These are phyloP conservation scores for Crossocerus cetratus DNA, from an alignment of 2,888 invertebrate species.

Conservation along the genomic window DNA sequence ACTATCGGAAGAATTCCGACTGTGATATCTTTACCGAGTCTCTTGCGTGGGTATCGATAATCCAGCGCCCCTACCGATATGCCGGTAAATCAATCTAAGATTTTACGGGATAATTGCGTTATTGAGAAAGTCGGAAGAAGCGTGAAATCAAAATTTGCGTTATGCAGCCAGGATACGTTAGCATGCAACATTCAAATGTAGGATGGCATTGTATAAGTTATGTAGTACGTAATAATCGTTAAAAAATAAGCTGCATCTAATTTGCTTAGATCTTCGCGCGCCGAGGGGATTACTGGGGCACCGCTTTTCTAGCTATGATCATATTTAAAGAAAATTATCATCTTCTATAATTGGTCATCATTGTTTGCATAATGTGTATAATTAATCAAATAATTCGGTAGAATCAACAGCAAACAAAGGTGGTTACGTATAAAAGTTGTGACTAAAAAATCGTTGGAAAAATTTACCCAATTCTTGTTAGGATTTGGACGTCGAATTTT, in stretches of 20 bases:
- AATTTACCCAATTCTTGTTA: constrained; percentile 86
- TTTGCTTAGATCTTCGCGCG: constrained; percentile 2
- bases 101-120: constrained; percentile 16
- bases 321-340: neutral
- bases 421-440: neutral
- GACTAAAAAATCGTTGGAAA: neutral
- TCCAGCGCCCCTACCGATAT: too few relatives aligned
- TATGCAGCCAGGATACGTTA: constrained; percentile 42
- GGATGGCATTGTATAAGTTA: constrained; percentile 39
- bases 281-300: constrained; percentile 4
- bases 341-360: neutral
- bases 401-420: neutral
- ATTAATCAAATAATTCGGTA: constrained; percentile 1
- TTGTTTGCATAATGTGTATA: neutral
- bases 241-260: constrained; percentile 29
- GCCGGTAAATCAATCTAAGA: constrained; percentile 2
- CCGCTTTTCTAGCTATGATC: constrained; percentile 3
- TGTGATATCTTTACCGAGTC: constrained; percentile 19
- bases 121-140: constrained; percentile 45
- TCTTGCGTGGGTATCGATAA: constrained; percentile 16
- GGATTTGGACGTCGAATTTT: constrained; percentile 88
- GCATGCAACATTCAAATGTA: constrained; percentile 58
- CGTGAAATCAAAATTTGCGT: constrained; percentile 42
- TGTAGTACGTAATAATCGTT: constrained; percentile 41
- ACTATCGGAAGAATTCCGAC: too few relatives aligned